phyloP scores from a whole-genome alignment of 1,140 invertebrate species.

The Triops longicaudatus region DNA sequence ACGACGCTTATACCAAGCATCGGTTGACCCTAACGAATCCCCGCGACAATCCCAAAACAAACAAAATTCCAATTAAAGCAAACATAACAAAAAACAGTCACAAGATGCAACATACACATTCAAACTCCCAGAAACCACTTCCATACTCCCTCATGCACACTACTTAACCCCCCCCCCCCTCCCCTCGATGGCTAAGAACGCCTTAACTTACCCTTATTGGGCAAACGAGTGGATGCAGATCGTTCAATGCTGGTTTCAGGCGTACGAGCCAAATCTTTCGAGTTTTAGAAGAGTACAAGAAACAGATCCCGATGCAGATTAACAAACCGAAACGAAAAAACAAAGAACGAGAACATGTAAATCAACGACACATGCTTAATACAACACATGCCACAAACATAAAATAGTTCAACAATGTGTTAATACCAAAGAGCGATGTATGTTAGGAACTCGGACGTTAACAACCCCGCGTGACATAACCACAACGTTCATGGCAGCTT shows the following conservation, averaged over 20 bases:
- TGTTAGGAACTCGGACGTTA: neutral
- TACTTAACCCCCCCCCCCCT: too few relatives aligned
- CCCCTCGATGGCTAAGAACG: neutral
- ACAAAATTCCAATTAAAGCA: slow-evolving; percentile 29
- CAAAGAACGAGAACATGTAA: slow-evolving; percentile 26
- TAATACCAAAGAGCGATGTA: neutral
- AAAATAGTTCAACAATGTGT: slow-evolving; percentile 18
- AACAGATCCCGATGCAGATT: slow-evolving; percentile 20
- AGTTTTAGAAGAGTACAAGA: slow-evolving; percentile 17
- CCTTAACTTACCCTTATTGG: slow-evolving; percentile 36
- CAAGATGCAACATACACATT: neutral
- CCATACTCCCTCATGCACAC: too few relatives aligned
- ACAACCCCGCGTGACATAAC: neutral
- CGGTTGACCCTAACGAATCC: slow-evolving; percentile 24
- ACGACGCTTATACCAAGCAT: slow-evolving; percentile 31
- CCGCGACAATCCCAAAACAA: slow-evolving; percentile 22
- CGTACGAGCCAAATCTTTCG: slow-evolving; percentile 34
- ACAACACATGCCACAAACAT: slow-evolving; percentile 1
- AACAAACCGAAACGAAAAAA: slow-evolving; percentile 28
- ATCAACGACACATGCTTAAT: slow-evolving; percentile 17
- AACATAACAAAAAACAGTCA: slow-evolving; percentile 27
- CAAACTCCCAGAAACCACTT: neutral
- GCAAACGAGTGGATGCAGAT: slow-evolving; percentile 38
- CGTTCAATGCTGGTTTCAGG: slow-evolving; percentile 37
- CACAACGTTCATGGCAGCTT: neutral